Evolutionary conservation across 2,888 invertebrate species (phyloP).

Genomic region (Rhynchonema sp.): DNA sequence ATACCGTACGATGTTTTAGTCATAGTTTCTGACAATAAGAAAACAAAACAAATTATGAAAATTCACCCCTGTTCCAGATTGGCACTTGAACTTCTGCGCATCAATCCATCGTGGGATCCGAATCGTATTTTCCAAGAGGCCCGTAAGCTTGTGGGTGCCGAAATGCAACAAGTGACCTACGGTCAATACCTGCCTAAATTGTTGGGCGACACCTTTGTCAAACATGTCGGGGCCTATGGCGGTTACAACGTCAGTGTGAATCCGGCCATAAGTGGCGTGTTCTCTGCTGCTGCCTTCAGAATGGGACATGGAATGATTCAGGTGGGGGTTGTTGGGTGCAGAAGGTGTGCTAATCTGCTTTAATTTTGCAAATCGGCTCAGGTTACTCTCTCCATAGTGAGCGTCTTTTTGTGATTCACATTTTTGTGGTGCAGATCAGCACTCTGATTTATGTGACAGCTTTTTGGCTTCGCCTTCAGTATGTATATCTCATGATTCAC

Average conservation of each 20-base stretch:
- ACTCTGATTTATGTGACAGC: too few species aligned
- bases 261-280: slow-evolving; percentile 75
- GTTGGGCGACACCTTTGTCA: slow-evolving; percentile 46
- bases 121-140: slow-evolving; percentile 74
- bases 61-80: slow-evolving; percentile 11
- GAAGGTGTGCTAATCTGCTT: too few species aligned
- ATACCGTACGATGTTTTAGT: background rate
- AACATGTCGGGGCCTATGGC: slow-evolving; percentile 52
- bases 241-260: slow-evolving; percentile 63
- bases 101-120: slow-evolving; percentile 82
- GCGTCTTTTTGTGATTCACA: background rate
- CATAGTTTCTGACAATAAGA: background rate
- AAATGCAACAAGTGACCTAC: slow-evolving; percentile 31
- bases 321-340: too few species aligned
- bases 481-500: too few species aligned
- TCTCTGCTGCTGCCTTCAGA: slow-evolving; percentile 77
- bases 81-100: slow-evolving; percentile 45
- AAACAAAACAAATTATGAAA: background rate
- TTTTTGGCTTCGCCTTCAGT: too few species aligned
- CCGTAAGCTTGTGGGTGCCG: slow-evolving; percentile 60
- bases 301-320: slow-evolving; percentile 93
- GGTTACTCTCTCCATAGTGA: too few species aligned
- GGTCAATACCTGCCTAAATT: slow-evolving; percentile 69
- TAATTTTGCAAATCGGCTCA: too few species aligned
- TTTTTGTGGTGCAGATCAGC: background rate